Percentiles rank a stretch among this genome's conserved stretches.
Conservation (phyloP, 2,113 vertebrate genomes). For the Lophius piscatorius region DNA sequence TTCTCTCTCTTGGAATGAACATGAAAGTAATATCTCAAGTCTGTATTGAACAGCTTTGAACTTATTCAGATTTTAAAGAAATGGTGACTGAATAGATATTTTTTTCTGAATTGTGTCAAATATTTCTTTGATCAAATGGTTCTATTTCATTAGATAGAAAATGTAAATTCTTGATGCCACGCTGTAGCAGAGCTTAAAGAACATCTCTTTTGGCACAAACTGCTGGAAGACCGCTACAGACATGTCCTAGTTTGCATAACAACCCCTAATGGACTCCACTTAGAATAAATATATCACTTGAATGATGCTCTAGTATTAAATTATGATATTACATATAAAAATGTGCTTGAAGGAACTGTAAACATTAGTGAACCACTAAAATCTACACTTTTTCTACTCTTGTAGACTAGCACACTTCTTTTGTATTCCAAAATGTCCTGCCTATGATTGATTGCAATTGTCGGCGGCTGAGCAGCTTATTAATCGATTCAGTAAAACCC, state of each 20-base stretch:
- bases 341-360: constrained; percentile 18
- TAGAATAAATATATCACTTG: constrained; percentile 1
- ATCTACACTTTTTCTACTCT: constrained; percentile 22
- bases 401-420: constrained; percentile 24
- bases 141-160: not conserved
- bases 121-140: not conserved
- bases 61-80: not conserved
- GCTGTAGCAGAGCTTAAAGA: not conserved
- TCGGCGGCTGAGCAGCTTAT: constrained; percentile 68
- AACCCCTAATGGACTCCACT: not conserved
- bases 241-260: constrained; percentile 8
- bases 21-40: too few species aligned
- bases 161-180: not conserved
- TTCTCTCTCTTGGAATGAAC: too few species aligned
- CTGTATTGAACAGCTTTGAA: too few species aligned
- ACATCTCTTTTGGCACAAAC: not conserved
- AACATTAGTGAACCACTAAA: constrained; percentile 23
- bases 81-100: too few species aligned
- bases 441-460: constrained; percentile 74
- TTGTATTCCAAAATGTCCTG: constrained; percentile 39
- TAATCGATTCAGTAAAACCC: constrained; percentile 70
- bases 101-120: not conserved
- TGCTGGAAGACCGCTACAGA: not conserved
- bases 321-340: constrained; percentile 23
- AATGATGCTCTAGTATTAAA: constrained; percentile 22